phyloP scores from a whole-genome alignment of 2,888 invertebrate species.

The Hydriomena furcata region DNA sequence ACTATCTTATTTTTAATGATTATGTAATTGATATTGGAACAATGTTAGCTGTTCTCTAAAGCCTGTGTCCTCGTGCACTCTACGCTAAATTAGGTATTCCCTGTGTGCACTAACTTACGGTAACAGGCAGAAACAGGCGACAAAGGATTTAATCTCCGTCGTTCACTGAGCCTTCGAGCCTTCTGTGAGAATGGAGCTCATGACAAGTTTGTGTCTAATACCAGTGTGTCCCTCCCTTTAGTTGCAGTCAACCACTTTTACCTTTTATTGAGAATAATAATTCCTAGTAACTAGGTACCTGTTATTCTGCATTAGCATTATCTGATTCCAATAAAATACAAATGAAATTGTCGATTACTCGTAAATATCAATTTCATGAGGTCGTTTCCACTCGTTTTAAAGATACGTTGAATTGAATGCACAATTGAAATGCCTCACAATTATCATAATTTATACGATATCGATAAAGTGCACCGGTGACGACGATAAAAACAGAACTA shows the following conservation, averaged over 20 bases:
- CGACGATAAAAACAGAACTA: conserved; percentile 12
- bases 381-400: conserved; percentile 2
- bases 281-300: too few species aligned
- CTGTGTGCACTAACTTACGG: conserved; percentile 3
- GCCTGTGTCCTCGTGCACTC: conserved; percentile 5
- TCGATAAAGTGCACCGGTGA: conserved; percentile 40
- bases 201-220: too few species aligned
- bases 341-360: background rate
- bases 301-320: too few species aligned
- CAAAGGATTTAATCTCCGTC: conserved; percentile 8
- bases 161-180: too few species aligned
- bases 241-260: too few species aligned
- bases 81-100: conserved; percentile 7
- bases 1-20: too few species aligned
- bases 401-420: conserved; percentile 12
- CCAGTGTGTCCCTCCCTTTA: too few species aligned
- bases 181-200: too few species aligned
- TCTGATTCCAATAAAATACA: background rate
- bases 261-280: too few species aligned
- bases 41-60: background rate
- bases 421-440: conserved; percentile 14
- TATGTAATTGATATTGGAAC: too few species aligned
- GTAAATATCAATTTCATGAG: conserved; percentile 7
- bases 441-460: conserved; percentile 27
- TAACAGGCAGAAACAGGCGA: conserved; percentile 1